Base-by-base conservation (phyloP, 2,797 vertebrate species). In the Bovichtus diacanthus region DNA sequence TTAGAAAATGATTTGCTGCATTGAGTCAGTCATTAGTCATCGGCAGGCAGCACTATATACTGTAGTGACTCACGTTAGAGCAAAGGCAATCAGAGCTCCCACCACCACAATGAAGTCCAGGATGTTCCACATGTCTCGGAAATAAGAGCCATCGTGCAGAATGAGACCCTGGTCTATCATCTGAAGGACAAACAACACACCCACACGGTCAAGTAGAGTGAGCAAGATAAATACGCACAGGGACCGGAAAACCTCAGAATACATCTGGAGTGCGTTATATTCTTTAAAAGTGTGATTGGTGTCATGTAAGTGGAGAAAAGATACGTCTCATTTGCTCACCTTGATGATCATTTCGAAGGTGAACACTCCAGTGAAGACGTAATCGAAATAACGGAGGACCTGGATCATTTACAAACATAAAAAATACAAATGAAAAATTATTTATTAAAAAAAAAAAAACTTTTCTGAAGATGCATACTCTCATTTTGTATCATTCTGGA, bases 311-410 rank as follows among this genome's bases (percentile, higher is more conserved):
- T 34, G 3, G 5, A 59, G 13, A 29, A 58, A 72, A 29, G 1
- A 54, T 9, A 3, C 44, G 31, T 47, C 64, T 75, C 16, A 19
- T 16, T n/a, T 8, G 69, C 90, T 2, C 50, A 99, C 98, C 97
- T 99, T 99, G 86, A 99, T 99, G 84, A 99, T 96, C 98, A 99
- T 99, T 93, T 99, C 98, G 5, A 99, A 99, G 75, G 98, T 99
- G 94, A 99, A 99, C 84, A 99, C 98, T 0, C 98, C 98, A 0
- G 98, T 99, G 93, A 99, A 99, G 84, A 99, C 97, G 0, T 99
- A 99, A 92, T 99, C 98, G 19, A 99, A 99, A 89, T 99, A 99
- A 59, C 97, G 96, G 80, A 99, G 96, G 75, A 99, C 97, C 98
- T 99, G 91, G 6, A 88, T 29, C 74, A 88, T 54, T 46, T 5